A percentile compares a stretch with the other conserved stretches of the same genome.
These are phyloP conservation scores for Agelas oroides DNA, from an alignment of 37 sponge, comb jelly and placozoan genomes.

Conservation along the genomic window DNA sequence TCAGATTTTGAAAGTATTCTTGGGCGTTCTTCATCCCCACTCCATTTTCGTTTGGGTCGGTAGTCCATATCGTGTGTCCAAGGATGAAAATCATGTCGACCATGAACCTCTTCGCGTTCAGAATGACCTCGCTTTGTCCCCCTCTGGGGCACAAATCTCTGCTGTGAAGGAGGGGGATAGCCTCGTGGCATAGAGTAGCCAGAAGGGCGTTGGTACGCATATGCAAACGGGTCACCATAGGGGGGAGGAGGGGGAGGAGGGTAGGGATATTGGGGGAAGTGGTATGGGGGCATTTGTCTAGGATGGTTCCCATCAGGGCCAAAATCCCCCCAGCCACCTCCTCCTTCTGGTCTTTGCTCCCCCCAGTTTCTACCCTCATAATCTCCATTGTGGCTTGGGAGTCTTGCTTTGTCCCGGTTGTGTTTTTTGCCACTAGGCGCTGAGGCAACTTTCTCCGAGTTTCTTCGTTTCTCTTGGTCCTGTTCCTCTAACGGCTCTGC, in stretches of 20 bases:
- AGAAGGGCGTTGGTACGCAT: neutral
- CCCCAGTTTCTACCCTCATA: neutral
- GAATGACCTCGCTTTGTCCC: neutral
- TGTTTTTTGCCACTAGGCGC: no score
- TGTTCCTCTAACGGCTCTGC: neutral
- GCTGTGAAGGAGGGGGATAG: conserved; percentile 6
- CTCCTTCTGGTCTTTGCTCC: neutral
- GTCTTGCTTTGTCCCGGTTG: no score
- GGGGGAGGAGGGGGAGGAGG: neutral
- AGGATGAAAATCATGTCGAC: conserved; percentile 11
- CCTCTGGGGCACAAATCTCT: neutral
- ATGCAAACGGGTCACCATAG: neutral
- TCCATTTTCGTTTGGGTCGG: conserved; percentile 7
- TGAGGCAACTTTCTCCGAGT: no score
- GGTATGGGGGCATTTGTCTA: neutral
- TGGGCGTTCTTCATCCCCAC: conserved; percentile 6
- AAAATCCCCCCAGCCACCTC: neutral
- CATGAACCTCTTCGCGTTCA: conserved; percentile 7
- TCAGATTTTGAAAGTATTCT: conserved; percentile 20
- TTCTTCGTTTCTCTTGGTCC: neutral
- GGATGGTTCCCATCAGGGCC: neutral
- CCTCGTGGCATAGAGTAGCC: neutral
- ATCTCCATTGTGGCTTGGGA: no score
- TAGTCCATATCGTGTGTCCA: neutral
- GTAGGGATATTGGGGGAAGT: conserved; percentile 4